Conservation (phyloP, 1,140 invertebrate genomes). For the Leptinotarsa defecta region DNA sequence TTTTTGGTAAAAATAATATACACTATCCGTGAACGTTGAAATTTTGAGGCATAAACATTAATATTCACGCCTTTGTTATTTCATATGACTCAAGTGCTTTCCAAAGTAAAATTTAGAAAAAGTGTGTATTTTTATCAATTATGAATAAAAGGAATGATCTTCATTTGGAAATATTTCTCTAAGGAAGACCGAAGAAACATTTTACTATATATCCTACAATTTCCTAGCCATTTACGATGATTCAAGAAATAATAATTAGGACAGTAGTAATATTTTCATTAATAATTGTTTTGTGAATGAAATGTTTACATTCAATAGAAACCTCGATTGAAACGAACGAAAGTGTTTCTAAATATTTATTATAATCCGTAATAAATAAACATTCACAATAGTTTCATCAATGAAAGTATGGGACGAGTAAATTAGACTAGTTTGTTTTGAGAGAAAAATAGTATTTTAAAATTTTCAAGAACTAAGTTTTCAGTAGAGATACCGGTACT, state of each 20-base stretch:
- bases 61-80: too few species aligned
- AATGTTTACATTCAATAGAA: background rate
- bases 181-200: too few species aligned
- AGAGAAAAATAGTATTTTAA: background rate
- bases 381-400: conserved; percentile 6
- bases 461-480: background rate
- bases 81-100: too few species aligned
- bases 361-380: conserved; percentile 2
- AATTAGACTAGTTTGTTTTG: background rate
- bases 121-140: too few species aligned
- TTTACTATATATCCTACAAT: too few species aligned
- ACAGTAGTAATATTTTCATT: background rate
- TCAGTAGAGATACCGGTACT: background rate
- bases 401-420: background rate
- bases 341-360: background rate
- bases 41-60: too few species aligned
- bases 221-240: too few species aligned
- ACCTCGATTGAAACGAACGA: background rate
- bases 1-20: too few species aligned
- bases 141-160: too few species aligned
- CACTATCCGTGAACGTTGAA: too few species aligned
- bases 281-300: conserved; percentile 10
- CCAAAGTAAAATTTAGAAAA: too few species aligned
- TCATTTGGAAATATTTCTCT: too few species aligned
- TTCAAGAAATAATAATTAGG: background rate